Conservation (phyloP, 2,113 vertebrate species). For the Setophaga coronata region DNA sequence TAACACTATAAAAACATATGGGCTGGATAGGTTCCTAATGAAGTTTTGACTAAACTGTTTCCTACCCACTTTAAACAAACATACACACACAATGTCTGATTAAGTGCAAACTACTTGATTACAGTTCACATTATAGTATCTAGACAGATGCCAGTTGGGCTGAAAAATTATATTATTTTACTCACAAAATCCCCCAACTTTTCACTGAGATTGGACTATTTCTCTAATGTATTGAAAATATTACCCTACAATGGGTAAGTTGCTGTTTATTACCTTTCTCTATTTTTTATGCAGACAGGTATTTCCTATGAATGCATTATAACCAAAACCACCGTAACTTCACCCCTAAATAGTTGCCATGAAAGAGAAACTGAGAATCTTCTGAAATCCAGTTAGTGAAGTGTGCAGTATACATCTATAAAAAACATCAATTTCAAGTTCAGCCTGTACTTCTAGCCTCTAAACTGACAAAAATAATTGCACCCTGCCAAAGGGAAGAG, state of each 20-base stretch:
- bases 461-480: conserved; percentile 13
- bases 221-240: neutral
- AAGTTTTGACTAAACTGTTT: neutral
- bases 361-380: neutral
- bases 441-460: neutral
- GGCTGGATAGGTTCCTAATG: neutral
- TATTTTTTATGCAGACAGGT: neutral
- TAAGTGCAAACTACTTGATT: neutral
- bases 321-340: neutral
- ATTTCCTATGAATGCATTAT: neutral
- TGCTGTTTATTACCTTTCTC: neutral
- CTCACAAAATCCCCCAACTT: neutral
- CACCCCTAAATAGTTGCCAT: neutral
- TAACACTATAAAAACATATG: neutral
- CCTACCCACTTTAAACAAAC: neutral
- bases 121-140: neutral
- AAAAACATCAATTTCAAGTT: neutral
- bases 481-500: neutral
- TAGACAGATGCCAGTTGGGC: neutral
- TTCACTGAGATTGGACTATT: neutral
- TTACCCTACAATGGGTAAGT: neutral
- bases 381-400: neutral
- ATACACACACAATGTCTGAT: neutral
- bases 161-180: neutral
- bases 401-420: neutral